Base-by-base conservation (phyloP, 2,797 vertebrate genomes). In the Phrynocephalus guinanensis region DNA sequence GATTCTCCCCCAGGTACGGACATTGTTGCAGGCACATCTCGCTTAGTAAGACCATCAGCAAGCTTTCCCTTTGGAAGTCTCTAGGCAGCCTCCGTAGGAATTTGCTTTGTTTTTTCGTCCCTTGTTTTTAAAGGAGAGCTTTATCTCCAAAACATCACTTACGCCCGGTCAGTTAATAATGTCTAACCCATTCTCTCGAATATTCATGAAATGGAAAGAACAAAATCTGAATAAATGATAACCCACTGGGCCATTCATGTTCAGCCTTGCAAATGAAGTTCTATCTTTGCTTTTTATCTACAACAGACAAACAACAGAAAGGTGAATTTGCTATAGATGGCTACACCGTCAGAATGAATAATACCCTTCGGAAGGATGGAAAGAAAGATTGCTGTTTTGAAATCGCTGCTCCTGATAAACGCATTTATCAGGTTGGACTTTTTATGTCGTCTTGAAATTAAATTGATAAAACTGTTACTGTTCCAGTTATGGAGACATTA, bases 331-430 rank as follows among this genome's bases (percentile, higher is more conserved):
- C 95, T 90, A 98, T 99, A 80, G 97, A 98, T 33, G 99, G 99
- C 75, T 99, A 99, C 95, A 87, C 82, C 11, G 97, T 98, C 96
- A 98, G 97, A 96, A 97, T 98, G 95, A 99, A 98, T 97, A 97
- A 91, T 97, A 96, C 93, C 67, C 96, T 99, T 66, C 97, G 99
- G 85, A 99, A 98, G 96, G 99, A 99, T 96, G 97, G 95, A 56
- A 99, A 98, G 97, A 99, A 98, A 94, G 99, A 99, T 96, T 99
- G 97, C 93, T 98, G 98, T 97, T 99, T 99, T 96, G 99, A 99
- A 96, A 97, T 99, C 94, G 97, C 96, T 0, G 98, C 99, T 96
- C 97, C 98, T 83, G 98, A 99, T 97, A 99, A 98, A 95, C 97
- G 99, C 87, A 92, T 98, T 94, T 99, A 99, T 97, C 98, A 99